Evolutionary conservation across 2,888 invertebrate genomes (phyloP), one percentile per base, ranked within the genome.

Genomic region (Drosophila mayaguana): DNA sequence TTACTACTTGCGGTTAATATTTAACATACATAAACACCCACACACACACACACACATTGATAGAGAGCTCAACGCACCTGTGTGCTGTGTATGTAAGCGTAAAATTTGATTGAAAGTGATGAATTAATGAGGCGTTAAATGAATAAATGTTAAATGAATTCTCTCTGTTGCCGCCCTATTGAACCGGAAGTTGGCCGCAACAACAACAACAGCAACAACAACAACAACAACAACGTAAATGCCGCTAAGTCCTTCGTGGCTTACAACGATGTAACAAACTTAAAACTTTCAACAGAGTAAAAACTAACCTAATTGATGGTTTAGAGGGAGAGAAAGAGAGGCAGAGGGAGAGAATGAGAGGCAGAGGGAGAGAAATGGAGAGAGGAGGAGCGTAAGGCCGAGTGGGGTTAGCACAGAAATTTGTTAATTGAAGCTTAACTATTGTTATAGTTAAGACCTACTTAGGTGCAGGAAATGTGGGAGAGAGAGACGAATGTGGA

Each of bases 71-170:
- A 32, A 50, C 56, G 43, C 56, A 71, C 55, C 54, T 61, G 64
- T 43, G 53, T 54, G 54, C 40, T 54, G 54, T 54, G 54, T 54
- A 40, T 40, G 54, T 40, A 69, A 91, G 89, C 90, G 90, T 89
- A 82, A 90, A 89, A 91, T 89, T 83, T 88, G 70, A 88, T 91
- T 89, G 83, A 82, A 89, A 83, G 86, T 90, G 89, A 91, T 88
- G 86, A 90, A 78, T 90, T 91, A 90, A 90, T 90, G 91, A 91
- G 81, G 88, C 91, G 90, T 91, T 91, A 90, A 91, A 80, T 88
- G 81, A 80, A 80, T 78, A 86, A 77, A 82, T 84, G 76, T 81
- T 78, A 80, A 72, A 50, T 50, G 50, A 50, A 50, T 50, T 50
- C 78, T 80, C 80, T 78, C 63, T 32, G 48, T 88, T 85, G 82